A percentile compares a stretch with the other conserved stretches of the same genome.
Evolutionary conservation across 2,888 invertebrate species (phyloP).

Genomic region (Cephonodes hylas): DNA sequence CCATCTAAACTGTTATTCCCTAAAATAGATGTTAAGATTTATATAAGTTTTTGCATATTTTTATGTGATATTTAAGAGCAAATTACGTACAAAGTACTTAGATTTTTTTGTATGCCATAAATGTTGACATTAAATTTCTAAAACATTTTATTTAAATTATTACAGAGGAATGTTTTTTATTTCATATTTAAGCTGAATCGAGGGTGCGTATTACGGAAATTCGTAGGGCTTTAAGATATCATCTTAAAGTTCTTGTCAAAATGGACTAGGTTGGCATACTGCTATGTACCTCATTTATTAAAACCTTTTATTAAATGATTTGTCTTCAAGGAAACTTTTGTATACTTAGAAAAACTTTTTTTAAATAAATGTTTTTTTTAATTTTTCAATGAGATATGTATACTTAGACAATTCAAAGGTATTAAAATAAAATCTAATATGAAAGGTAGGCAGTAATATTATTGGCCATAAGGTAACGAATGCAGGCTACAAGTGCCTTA

Average conservation of each 20-base stretch:
- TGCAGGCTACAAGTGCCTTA: conserved; percentile 58
- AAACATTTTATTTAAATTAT: neutral
- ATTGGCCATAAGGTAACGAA: conserved; percentile 37
- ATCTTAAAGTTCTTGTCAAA: neutral
- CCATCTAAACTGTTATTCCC: conserved; percentile 5
- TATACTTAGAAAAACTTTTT: too few species aligned
- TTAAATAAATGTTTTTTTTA: neutral
- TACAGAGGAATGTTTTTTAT: conserved; percentile 8
- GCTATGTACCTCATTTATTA: neutral
- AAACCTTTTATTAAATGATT: neutral
- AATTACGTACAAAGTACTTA: conserved; percentile 65
- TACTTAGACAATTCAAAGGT: neutral
- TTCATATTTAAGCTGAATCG: conserved; percentile 62
- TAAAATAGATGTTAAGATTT: conserved; percentile 8
- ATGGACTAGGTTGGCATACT: neutral
- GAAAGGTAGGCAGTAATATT: neutral
- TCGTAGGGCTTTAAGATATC: conserved; percentile 11
- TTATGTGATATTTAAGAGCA: conserved; percentile 6
- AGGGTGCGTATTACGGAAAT: conserved; percentile 57
- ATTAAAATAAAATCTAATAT: neutral
- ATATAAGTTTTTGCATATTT: conserved; percentile 14
- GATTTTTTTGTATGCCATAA: conserved; percentile 51
- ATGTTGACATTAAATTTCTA: conserved; percentile 9
- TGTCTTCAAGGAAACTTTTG: neutral
- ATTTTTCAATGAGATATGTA: neutral